Conservation (phyloP, 2,888 invertebrate genomes). For the Lepidocyrtinus sp. region DNA sequence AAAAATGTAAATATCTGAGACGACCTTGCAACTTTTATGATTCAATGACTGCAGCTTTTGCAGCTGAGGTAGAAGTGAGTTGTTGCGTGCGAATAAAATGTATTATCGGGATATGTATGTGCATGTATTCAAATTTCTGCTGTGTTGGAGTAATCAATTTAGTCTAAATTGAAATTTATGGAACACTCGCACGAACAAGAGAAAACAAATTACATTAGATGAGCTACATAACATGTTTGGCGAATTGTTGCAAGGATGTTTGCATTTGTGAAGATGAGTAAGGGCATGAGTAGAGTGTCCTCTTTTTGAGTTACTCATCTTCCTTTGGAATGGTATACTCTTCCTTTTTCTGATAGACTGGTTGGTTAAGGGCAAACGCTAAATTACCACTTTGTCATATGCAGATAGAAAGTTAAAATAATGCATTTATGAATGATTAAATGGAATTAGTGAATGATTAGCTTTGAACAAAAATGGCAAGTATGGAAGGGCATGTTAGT, state of each 20-base stretch:
- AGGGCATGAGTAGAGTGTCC: background rate
- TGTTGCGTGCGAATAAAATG: background rate
- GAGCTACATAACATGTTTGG: background rate
- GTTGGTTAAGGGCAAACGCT: background rate
- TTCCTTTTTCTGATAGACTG: background rate
- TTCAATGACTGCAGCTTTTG: background rate
- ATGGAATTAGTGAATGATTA: too few relatives aligned
- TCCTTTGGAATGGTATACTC: too few relatives aligned
- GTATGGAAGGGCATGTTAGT: too few relatives aligned
- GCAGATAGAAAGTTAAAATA: too few relatives aligned
- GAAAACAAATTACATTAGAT: background rate
- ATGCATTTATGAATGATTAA: too few relatives aligned
- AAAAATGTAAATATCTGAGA: background rate
- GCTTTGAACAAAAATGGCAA: too few relatives aligned
- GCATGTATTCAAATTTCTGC: too few relatives aligned
- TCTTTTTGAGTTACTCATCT: background rate
- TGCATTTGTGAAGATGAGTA: background rate
- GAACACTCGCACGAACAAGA: background rate
- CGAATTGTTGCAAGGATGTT: background rate
- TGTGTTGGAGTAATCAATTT: background rate
- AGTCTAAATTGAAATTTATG: background rate
- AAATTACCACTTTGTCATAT: background rate
- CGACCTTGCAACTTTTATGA: constrained; percentile 24
- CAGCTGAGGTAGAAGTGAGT: background rate
- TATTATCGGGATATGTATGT: too few relatives aligned